Conservation (phyloP, 2,113 vertebrate species). For the Corythornis cristatus region DNA sequence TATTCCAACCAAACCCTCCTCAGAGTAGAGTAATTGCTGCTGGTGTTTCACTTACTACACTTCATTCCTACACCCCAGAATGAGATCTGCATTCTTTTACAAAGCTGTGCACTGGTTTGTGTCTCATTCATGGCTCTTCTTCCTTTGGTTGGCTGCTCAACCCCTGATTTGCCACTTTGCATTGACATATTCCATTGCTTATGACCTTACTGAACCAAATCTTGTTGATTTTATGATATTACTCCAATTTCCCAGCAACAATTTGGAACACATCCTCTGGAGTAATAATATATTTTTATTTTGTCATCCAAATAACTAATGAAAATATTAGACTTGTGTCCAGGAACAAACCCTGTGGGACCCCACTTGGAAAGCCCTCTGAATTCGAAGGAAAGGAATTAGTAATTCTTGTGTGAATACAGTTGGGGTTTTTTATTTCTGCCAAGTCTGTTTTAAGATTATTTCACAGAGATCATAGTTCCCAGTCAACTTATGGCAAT, state of each 20-base stretch:
- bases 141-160: neutral
- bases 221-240: neutral
- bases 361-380: neutral
- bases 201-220: neutral
- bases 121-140: neutral
- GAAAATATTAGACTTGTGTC: neutral
- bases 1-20: neutral
- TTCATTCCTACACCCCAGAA: neutral
- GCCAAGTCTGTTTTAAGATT: neutral
- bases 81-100: neutral
- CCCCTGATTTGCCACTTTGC: neutral
- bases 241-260: neutral
- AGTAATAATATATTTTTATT: neutral
- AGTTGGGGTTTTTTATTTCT: neutral
- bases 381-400: neutral
- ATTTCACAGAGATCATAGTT: neutral
- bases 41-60: neutral
- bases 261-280: neutral
- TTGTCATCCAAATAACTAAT: neutral
- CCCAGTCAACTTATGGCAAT: neutral
- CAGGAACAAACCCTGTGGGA: neutral
- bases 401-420: neutral
- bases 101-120: neutral
- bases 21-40: neutral
- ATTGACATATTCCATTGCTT: neutral